Conservation (phyloP, 1,140 invertebrate genomes). For the Euura saliciscinereae region DNA sequence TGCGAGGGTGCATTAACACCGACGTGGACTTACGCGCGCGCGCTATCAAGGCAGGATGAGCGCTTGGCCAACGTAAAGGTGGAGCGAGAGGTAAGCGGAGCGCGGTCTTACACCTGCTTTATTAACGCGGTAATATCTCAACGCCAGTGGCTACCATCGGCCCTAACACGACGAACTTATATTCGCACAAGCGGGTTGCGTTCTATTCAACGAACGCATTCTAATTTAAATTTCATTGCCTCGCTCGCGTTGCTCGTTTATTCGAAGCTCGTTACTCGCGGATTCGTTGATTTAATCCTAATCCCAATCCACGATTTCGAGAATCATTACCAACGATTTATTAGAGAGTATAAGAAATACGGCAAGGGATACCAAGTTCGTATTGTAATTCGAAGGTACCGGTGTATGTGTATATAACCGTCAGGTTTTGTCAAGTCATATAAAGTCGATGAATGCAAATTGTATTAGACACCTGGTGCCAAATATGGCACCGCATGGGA, state of each 20-base stretch:
- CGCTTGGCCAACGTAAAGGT: not conserved
- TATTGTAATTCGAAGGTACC: too few relatives aligned
- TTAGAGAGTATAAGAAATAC: too few relatives aligned
- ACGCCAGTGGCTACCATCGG: slow-evolving; percentile 6
- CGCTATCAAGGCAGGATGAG: not conserved
- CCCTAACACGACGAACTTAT: not conserved
- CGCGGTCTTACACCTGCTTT: not conserved
- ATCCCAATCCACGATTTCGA: too few relatives aligned
- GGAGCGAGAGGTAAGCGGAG: not conserved
- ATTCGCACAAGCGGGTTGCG: not conserved
- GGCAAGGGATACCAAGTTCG: too few relatives aligned
- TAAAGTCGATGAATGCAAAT: not conserved
- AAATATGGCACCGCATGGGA: not conserved
- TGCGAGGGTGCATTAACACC: slow-evolving; percentile 1
- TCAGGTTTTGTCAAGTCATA: too few relatives aligned
- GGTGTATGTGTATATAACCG: too few relatives aligned
- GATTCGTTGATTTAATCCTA: too few relatives aligned
- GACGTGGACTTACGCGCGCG: not conserved
- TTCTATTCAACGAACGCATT: not conserved
- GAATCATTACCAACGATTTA: too few relatives aligned
- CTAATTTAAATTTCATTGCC: not conserved
- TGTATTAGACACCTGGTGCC: slow-evolving; percentile 3
- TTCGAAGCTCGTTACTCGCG: too few relatives aligned
- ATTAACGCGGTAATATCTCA: slow-evolving; percentile 1
- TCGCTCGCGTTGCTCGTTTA: too few relatives aligned